Evolutionary conservation across 2,888 invertebrate genomes (phyloP), one percentile per base, ranked within the genome.

Genomic region (Drosophila fungiperda): DNA sequence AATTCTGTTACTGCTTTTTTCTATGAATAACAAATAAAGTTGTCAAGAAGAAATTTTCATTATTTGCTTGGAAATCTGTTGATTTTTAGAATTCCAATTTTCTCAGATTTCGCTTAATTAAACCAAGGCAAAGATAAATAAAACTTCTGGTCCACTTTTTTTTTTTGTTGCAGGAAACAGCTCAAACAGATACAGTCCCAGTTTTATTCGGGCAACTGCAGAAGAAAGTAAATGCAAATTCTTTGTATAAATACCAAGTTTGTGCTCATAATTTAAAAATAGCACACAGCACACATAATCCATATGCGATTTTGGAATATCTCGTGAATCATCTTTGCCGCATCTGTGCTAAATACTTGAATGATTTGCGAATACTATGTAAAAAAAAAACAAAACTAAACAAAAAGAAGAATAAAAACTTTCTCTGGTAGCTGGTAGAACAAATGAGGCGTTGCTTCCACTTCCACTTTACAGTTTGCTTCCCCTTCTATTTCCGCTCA

Each of bases 301-400:
- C 73, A 80, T 53, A 55, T 63, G 65, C 53, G 72, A 67, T 76
- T 70, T 77, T 74, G 33, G 82, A 79, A 79, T 57, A 72, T 48
- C 54, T 62, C 40, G 57, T 84, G 82, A 78, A 70, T 78, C 78
- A 78, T 78, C 49, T 61, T 29, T 29, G 58, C 32, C 40, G 15
- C 63, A 12, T 69, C 52, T 59, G 66, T 57, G 40, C 35, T 78
- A 70, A 75, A 68, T 78, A 54, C 66, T 65, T 55, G 38, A 20
- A 36, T 54, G 32, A 33, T 48, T 64, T 64, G 62, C 67, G 67
- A 78, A 65, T 64, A 63, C 32, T 23, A 45, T 65, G 38, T 68
- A 57, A 40, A 5, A 29, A 15, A 20, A 12, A 40, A 5, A 38
- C 8, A 20, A 12, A 26, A 3, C n/a, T 11, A n/a, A n/a, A n/a